phyloP scores from a whole-genome alignment of 2,888 invertebrate genomes.

The Eupithecia insigniata region DNA sequence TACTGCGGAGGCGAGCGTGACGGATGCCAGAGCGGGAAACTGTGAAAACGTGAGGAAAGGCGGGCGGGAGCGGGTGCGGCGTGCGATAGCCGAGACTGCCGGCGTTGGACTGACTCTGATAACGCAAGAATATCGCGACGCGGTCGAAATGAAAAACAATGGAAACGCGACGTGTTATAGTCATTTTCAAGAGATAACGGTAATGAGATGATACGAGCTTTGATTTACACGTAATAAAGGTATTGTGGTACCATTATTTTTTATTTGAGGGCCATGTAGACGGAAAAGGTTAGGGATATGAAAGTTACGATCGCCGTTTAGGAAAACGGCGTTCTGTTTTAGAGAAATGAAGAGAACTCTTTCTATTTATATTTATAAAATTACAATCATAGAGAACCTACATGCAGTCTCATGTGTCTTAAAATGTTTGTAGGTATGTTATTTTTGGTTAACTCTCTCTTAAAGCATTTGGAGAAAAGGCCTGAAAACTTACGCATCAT shows the following conservation, averaged over 20 bases:
- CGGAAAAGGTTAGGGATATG: constrained; percentile 6
- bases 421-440: neutral
- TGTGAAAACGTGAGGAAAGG: constrained; percentile 64
- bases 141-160: constrained; percentile 77
- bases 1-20: constrained; percentile 50
- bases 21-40: constrained; percentile 61
- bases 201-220: constrained; percentile 51
- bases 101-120: constrained; percentile 75
- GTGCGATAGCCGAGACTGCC: constrained; percentile 60
- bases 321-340: neutral
- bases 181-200: constrained; percentile 60
- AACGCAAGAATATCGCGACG: constrained; percentile 64
- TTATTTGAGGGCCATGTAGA: constrained; percentile 30
- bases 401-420: neutral
- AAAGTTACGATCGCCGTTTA: constrained; percentile 6
- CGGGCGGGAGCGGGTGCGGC: constrained; percentile 46
- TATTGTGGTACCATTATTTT: constrained; percentile 38
- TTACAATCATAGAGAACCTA: neutral
- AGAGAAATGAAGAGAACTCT: neutral
- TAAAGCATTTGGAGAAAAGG: neutral
- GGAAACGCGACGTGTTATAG: constrained; percentile 66
- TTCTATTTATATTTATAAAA: neutral
- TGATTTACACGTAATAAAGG: constrained; percentile 46
- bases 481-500: no score
- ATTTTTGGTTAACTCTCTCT: neutral